Base-by-base conservation (phyloP, 2,888 invertebrate genomes). In the Rhingia campestris region DNA sequence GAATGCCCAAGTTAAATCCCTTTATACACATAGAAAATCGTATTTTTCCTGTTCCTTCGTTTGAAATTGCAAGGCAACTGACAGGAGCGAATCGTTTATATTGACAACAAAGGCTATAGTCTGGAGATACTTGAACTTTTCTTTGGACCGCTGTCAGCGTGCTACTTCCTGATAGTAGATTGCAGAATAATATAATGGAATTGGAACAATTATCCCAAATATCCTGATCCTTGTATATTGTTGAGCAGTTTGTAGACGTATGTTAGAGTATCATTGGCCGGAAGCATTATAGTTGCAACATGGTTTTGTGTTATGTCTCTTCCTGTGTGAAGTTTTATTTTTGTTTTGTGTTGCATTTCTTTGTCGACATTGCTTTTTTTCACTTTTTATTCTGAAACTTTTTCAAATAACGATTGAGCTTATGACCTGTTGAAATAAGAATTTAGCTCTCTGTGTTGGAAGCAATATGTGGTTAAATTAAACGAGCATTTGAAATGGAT, bases 1-100 rank as follows among this genome's bases (percentile, higher is more conserved):
- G 61, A 51, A 61, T 43, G 53, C 41, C 22, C 22, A 53, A 72
- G 61, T 53, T 45, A 37, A 54, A 61, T 72, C 72, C 45, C 12
- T 43, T 61, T 59, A 43, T 72, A 43, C 41, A 49, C 41, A 49
- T 35, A n/a, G 51, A 49, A 41, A 35, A 72, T 58, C 45, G 4
- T 9, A 12, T 49, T 51, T 56, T 49, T 49, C 12, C 45, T 61
- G 43, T 4, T 61, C 43, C 41, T 54, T 51, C 45, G 39, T 72
- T 45, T 63, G 43, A 47, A 54, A 63, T 63, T 33, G 30, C 41
- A 72, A 51, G 30, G 59, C 32, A 53, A 54, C 53, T 45, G 59
- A 59, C 58, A 59, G 33, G 32, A 59, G 41, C 59, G 32, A 30
- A 43, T 47, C 47, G 45, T 56, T 73, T 47, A 35, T 39, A 59